Conservation (phyloP, 2,888 invertebrate genomes). For the Epicampocera succincta region DNA sequence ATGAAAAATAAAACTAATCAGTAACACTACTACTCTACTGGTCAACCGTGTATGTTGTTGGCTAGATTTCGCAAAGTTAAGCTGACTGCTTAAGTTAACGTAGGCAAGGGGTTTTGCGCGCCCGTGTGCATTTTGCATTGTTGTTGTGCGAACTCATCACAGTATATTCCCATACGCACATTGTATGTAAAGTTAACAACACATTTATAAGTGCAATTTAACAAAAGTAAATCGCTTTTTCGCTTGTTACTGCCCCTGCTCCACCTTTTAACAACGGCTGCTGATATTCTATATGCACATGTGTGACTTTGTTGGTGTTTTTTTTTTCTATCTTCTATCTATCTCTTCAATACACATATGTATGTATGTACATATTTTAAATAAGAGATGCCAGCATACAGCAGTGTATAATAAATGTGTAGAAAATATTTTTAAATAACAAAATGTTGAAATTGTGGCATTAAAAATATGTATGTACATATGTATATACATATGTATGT, state of each 20-base stretch:
- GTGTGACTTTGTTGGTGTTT: conserved; percentile 36
- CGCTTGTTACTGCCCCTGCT: conserved; percentile 27
- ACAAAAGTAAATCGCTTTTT: conserved; percentile 42
- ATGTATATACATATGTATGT: too few relatives aligned
- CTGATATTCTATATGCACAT: conserved; percentile 26
- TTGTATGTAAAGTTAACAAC: conserved; percentile 45
- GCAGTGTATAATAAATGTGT: conserved; percentile 7
- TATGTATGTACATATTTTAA: conserved; percentile 39
- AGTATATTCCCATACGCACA: not conserved
- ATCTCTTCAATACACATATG: conserved; percentile 51
- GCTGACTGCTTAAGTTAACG: conserved; percentile 2
- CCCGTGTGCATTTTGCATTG: not conserved
- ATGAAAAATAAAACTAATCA: conserved; percentile 16
- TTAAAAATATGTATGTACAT: too few relatives aligned
- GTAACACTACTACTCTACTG: not conserved
- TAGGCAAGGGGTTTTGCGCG: not conserved
- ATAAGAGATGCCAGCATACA: not conserved
- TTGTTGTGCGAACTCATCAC: conserved; percentile 20
- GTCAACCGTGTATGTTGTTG: conserved; percentile 25
- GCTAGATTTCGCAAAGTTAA: not conserved
- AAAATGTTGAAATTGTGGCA: conserved; percentile 25
- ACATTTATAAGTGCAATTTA: conserved; percentile 50
- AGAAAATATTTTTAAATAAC: conserved; percentile 36
- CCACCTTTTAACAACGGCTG: conserved; percentile 19
- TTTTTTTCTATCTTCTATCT: not conserved